These are phyloP conservation scores for Epinephelus malabaricus DNA, from an alignment of 2,797 vertebrate genomes.

Conservation along the genomic window DNA sequence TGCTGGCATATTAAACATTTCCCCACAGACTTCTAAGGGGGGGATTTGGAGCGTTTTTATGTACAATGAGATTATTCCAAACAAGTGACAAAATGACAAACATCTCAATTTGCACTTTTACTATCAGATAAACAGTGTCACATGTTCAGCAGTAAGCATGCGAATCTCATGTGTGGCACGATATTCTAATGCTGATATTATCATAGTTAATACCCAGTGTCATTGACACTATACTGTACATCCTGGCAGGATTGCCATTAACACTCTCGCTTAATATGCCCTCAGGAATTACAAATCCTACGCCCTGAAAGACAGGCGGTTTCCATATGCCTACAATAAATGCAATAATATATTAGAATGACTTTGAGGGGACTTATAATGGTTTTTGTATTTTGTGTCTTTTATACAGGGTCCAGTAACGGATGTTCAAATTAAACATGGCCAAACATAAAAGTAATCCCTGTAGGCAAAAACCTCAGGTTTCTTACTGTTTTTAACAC, in stretches of 20 bases:
- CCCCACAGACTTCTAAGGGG: constrained; percentile 19
- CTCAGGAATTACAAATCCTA: background rate
- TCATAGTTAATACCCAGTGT: constrained; percentile 1
- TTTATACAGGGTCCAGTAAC: too few species aligned
- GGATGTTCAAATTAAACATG: too few species aligned
- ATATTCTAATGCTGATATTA: background rate
- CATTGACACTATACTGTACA: background rate
- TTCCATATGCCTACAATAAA: constrained; percentile 3
- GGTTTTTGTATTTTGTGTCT: too few species aligned
- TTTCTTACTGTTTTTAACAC: too few species aligned
- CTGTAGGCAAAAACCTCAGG: too few species aligned
- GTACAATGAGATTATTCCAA: constrained; percentile 25
- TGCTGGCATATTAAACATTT: constrained; percentile 44
- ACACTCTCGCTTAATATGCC: background rate
- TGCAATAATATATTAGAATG: background rate
- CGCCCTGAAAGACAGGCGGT: background rate
- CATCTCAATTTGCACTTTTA: constrained; percentile 36
- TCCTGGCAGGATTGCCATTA: too few species aligned
- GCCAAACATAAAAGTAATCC: too few species aligned
- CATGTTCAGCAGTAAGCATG: background rate
- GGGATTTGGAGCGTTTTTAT: constrained; percentile 33
- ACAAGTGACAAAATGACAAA: constrained; percentile 13
- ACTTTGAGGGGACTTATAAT: too few species aligned
- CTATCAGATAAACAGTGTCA: constrained; percentile 8
- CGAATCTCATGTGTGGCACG: constrained; percentile 10